A percentile compares a stretch with the other conserved stretches of the same genome.
Conservation (phyloP, 2,113 vertebrate species). For the Ariopsis seemanni region DNA sequence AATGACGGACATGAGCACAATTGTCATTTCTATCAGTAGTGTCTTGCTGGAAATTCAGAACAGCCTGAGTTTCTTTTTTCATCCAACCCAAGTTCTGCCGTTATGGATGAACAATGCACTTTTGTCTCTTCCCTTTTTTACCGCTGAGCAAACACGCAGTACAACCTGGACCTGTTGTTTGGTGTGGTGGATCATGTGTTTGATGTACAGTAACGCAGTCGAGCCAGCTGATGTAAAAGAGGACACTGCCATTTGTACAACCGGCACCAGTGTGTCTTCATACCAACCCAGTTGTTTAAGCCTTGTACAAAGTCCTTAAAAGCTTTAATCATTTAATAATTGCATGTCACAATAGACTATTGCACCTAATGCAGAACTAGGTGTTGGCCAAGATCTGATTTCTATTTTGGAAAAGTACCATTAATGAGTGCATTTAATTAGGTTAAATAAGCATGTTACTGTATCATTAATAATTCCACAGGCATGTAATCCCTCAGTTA, state of each 20-base stretch:
- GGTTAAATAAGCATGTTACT: neutral
- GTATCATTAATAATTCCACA: neutral
- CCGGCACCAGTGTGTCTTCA: neutral
- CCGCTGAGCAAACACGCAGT: conserved; percentile 36
- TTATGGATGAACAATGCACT: conserved; percentile 24
- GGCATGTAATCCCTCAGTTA: neutral
- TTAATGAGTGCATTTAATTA: conserved; percentile 13
- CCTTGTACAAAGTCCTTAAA: neutral
- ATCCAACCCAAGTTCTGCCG: neutral
- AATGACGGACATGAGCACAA: neutral
- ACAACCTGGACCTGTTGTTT: neutral
- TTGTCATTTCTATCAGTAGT: neutral
- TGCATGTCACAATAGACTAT: neutral
- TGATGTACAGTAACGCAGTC: conserved; percentile 13
- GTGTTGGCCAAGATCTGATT: conserved; percentile 2
- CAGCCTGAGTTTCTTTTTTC: neutral
- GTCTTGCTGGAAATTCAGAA: neutral
- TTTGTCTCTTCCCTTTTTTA: conserved; percentile 30
- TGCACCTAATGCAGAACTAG: neutral
- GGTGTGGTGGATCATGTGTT: conserved; percentile 22
- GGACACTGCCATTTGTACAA: neutral
- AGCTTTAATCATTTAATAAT: neutral
- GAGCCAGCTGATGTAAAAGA: neutral
- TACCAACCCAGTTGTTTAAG: neutral
- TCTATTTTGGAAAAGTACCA: conserved; percentile 10